A percentile compares a stretch with the other conserved stretches of the same genome.
Conservation (phyloP, 2,113 vertebrate species). For the Tragulus kanchil region DNA sequence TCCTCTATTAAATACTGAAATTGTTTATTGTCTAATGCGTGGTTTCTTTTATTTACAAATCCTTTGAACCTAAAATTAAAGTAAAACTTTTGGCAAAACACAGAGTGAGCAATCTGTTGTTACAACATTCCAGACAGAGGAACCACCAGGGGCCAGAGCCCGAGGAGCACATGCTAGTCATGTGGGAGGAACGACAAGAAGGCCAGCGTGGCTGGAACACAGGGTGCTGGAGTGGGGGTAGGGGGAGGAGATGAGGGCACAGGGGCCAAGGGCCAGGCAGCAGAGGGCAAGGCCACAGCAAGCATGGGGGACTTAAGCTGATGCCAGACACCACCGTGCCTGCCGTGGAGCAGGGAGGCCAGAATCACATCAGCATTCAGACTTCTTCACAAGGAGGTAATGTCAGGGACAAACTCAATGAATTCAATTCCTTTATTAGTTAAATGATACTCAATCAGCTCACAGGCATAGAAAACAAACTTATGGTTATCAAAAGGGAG, state of each 20-base stretch:
- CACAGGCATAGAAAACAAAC: background rate
- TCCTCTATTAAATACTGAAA: background rate
- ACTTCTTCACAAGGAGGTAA: background rate
- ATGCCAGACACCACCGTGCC: background rate
- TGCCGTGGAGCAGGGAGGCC: background rate
- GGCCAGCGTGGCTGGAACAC: background rate
- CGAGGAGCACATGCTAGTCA: background rate
- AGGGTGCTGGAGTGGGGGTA: background rate
- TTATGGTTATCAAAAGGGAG: background rate
- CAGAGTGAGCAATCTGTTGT: background rate
- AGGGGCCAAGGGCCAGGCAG: background rate
- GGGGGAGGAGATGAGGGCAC: background rate
- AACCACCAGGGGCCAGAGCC: background rate
- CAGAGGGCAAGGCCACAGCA: too few relatives aligned
- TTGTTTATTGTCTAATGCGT: background rate
- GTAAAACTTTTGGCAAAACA: background rate
- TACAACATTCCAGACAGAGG: background rate
- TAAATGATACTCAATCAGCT: background rate
- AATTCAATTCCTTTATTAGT: background rate
- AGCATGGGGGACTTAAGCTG: background rate
- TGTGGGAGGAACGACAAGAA: background rate
- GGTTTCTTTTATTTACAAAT: background rate
- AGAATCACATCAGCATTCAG: background rate
- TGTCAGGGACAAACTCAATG: background rate
- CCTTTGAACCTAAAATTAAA: background rate